Percentiles rank a stretch among this genome's conserved stretches.
phyloP scores from a whole-genome alignment of 2,888 invertebrate species.

The Amblyteles armatorius region DNA sequence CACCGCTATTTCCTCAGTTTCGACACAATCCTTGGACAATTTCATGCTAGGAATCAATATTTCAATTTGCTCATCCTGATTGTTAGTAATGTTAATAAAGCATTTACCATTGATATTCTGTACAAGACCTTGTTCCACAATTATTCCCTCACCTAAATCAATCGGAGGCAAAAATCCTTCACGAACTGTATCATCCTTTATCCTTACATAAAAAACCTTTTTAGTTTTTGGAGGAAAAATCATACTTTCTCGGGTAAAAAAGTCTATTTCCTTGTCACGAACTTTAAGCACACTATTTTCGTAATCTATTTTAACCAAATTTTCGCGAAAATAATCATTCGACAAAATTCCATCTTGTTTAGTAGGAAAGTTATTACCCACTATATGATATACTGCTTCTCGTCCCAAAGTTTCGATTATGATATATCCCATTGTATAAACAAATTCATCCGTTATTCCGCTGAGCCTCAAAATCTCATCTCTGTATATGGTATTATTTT shows the following conservation, averaged over 20 bases:
- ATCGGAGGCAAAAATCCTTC: slow-evolving; percentile 29
- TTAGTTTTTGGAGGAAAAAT: slow-evolving; percentile 16
- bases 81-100: slow-evolving; percentile 17
- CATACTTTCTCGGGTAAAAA: slow-evolving; percentile 26
- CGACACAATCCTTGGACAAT: not conserved
- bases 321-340: slow-evolving; percentile 23
- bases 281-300: slow-evolving; percentile 26
- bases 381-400: slow-evolving; percentile 21
- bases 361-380: slow-evolving; percentile 3
- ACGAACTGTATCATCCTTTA: slow-evolving; percentile 6
- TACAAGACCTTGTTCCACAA: not conserved
- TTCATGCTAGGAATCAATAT: slow-evolving; percentile 13
- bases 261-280: not conserved
- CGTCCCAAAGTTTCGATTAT: not conserved
- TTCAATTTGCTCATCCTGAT: not conserved
- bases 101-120: too few species aligned
- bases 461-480: slow-evolving; percentile 4
- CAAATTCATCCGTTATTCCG: slow-evolving; percentile 22
- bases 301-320: slow-evolving; percentile 39
- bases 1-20: not conserved
- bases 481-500: not conserved
- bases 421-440: not conserved
- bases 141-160: slow-evolving; percentile 12
- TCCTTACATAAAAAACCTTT: slow-evolving; percentile 7
- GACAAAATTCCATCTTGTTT: not conserved